Percentiles rank a stretch among this genome's conserved stretches.
phyloP scores from a whole-genome alignment of 2,113 vertebrate genomes.

The Dipodomys merriami region DNA sequence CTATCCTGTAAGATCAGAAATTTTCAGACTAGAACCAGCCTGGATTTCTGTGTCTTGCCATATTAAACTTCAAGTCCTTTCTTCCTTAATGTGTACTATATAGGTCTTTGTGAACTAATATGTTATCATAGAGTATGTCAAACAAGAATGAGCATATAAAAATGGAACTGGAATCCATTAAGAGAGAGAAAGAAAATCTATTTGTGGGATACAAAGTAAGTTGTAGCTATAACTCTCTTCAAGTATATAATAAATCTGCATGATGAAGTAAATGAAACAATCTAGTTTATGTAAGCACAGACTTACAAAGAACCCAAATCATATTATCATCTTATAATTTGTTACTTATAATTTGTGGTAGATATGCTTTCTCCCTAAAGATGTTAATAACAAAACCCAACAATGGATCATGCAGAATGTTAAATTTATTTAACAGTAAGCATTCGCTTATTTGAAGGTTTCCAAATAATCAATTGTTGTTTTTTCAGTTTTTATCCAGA shows the following conservation, averaged over 20 bases:
- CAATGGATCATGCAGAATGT: neutral
- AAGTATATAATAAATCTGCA: neutral
- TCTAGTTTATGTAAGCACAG: neutral
- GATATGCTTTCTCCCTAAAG: neutral
- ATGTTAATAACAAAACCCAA: neutral
- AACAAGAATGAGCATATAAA: neutral
- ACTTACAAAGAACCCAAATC: neutral
- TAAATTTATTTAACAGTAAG: conserved; percentile 28
- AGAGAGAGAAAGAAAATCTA: neutral
- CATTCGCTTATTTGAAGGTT: conserved; percentile 50
- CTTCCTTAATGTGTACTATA: neutral
- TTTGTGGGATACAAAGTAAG: neutral
- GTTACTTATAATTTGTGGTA: neutral
- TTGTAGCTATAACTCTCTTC: neutral
- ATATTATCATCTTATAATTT: neutral
- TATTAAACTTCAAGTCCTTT: neutral
- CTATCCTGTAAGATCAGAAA: neutral
- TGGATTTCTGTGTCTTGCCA: neutral
- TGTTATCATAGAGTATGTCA: neutral
- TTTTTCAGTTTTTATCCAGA: conserved; percentile 57
- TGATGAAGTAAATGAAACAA: neutral
- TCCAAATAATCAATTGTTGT: conserved; percentile 36
- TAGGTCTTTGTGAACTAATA: neutral
- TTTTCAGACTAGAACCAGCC: neutral
- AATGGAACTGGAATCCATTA: neutral